Percentiles rank a stretch among this genome's conserved stretches.
phyloP scores from a whole-genome alignment of 2,888 invertebrate species.

The Drepana falcataria region DNA sequence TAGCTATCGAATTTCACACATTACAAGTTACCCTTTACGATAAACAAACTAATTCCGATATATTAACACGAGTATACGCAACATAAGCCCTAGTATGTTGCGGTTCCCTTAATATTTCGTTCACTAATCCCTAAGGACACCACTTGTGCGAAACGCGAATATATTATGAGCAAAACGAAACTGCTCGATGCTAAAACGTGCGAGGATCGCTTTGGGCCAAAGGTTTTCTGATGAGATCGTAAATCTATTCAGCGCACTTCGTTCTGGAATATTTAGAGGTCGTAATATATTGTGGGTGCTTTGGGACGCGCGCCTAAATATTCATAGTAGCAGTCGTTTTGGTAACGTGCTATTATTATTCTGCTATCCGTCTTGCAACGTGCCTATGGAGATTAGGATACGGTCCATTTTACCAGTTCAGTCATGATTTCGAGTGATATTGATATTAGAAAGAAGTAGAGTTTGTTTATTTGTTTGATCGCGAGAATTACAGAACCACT shows the following conservation, averaged over 20 bases:
- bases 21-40: background rate
- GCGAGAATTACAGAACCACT: too few species aligned
- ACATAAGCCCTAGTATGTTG: background rate
- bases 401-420: too few species aligned
- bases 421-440: too few species aligned
- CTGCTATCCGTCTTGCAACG: background rate
- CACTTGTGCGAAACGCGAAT: background rate
- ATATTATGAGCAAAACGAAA: background rate
- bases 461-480: too few species aligned
- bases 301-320: background rate
- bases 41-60: background rate
- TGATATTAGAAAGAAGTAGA: too few species aligned
- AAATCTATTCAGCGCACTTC: background rate
- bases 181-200: background rate
- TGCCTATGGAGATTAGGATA: too few species aligned
- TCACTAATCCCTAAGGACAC: background rate
- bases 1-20: too few species aligned
- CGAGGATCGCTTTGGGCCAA: background rate
- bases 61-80: background rate
- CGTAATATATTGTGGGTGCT: background rate
- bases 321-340: background rate
- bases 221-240: background rate
- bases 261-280: background rate
- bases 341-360: background rate
- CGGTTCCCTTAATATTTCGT: background rate